A percentile compares a stretch with the other conserved stretches of the same genome.
Evolutionary conservation across 30 jellyfish, hydroid and myxozoan species (phyloP).

Genomic region (Aurelia sp.): DNA sequence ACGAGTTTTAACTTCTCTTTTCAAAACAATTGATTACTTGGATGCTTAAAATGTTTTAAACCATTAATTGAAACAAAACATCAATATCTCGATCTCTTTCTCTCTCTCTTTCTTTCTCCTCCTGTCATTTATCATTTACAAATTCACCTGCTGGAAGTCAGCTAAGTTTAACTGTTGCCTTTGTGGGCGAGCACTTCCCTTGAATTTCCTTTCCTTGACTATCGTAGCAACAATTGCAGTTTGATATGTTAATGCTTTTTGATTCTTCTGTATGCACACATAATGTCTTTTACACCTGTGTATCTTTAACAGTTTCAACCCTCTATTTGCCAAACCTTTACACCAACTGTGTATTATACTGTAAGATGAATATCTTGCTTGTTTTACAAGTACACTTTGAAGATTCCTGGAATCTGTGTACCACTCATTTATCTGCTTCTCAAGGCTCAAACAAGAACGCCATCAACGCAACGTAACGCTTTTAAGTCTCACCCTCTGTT

Average conservation of each 20-base stretch:
- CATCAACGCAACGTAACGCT: no score
- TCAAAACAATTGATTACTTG: conserved; percentile 30
- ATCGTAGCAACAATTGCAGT: no score
- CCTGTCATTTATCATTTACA: no score
- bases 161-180: background rate
- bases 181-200: background rate
- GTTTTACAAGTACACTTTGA: background rate
- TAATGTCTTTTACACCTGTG: no score
- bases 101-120: background rate
- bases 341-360: background rate
- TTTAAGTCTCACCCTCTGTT: no score
- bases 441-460: no score
- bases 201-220: no score
- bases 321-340: no score
- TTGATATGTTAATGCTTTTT: no score
- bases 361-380: background rate
- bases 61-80: conserved; percentile 15
- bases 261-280: no score
- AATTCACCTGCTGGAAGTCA: conserved; percentile 31
- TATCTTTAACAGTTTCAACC: no score
- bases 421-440: no score
- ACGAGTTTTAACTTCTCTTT: conserved; percentile 24
- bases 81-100: conserved; percentile 4
- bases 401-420: background rate
- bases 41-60: background rate